Conservation (phyloP, 2,888 invertebrate genomes). For the Cantharis flavilabris region DNA sequence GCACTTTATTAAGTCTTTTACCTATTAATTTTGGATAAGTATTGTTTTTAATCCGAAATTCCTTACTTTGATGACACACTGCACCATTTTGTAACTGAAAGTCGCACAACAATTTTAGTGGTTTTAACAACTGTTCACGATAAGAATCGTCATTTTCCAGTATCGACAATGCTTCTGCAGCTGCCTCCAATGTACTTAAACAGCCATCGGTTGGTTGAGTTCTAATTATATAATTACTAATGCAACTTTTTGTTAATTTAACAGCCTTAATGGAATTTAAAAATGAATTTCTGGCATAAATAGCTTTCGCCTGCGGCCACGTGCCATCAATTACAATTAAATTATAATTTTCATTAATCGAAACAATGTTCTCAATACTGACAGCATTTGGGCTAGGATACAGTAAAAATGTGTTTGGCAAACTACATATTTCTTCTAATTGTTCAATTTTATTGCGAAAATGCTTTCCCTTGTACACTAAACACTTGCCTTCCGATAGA, state of each 20-base stretch:
- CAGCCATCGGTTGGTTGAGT: slow-evolving; percentile 93
- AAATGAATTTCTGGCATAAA: slow-evolving; percentile 80
- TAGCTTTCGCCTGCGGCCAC: slow-evolving; percentile 94
- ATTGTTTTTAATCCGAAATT: slow-evolving; percentile 80
- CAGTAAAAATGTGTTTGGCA: slow-evolving; percentile 73
- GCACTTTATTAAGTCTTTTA: slow-evolving; percentile 69
- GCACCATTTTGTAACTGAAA: slow-evolving; percentile 91
- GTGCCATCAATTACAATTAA: slow-evolving; percentile 90
- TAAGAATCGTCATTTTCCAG: slow-evolving; percentile 73
- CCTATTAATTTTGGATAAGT: slow-evolving; percentile 81
- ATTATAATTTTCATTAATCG: slow-evolving; percentile 63
- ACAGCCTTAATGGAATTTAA: slow-evolving; percentile 79
- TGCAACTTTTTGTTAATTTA: slow-evolving; percentile 72
- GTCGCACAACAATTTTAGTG: slow-evolving; percentile 81
- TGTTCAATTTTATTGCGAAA: slow-evolving; percentile 75
- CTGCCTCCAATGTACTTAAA: slow-evolving; percentile 88
- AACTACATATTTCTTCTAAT: slow-evolving; percentile 67
- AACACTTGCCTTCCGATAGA: slow-evolving; percentile 74
- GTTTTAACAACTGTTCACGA: slow-evolving; percentile 71
- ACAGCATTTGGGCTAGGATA: slow-evolving; percentile 80
- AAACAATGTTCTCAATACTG: slow-evolving; percentile 63
- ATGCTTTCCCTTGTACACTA: slow-evolving; percentile 79
- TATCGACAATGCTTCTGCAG: slow-evolving; percentile 76
- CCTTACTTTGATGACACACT: slow-evolving; percentile 91
- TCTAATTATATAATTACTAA: slow-evolving; percentile 88